These are phyloP conservation scores for Remorina albescens DNA, from an alignment of 2,797 vertebrate species.

Conservation along the genomic window DNA sequence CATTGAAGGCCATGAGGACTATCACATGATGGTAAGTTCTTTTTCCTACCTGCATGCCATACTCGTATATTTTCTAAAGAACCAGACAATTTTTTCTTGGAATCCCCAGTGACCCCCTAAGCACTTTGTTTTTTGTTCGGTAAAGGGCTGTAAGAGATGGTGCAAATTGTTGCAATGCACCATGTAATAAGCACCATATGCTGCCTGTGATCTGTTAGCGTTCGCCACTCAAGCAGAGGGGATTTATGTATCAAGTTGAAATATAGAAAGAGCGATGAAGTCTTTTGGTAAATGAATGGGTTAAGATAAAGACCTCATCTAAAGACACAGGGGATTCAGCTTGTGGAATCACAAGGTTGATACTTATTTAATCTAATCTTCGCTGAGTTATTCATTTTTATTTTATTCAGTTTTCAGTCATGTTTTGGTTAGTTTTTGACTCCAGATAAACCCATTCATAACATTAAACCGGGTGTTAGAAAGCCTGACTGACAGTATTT, in stretches of 20 bases:
- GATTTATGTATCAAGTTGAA: background rate
- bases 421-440: background rate
- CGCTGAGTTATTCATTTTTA: too few species aligned
- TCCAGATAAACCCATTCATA: background rate
- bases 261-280: too few species aligned
- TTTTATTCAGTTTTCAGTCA: too few species aligned
- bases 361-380: background rate
- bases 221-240: background rate
- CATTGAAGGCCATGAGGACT: slow-evolving; percentile 98
- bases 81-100: background rate
- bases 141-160: too few species aligned
- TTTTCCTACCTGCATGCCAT: background rate
- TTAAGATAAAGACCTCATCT: too few species aligned
- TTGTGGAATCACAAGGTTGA: background rate
- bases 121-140: too few species aligned
- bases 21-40: slow-evolving; percentile 96
- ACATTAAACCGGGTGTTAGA: background rate
- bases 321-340: background rate
- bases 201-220: too few species aligned
- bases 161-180: background rate
- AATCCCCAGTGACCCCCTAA: too few species aligned
- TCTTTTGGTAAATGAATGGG: too few species aligned
- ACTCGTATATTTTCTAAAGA: slow-evolving; percentile 4
- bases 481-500: too few species aligned
- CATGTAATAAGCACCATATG: too few species aligned